Evolutionary conservation across 1,140 invertebrate genomes (phyloP).

Genomic region (Planococcus citri): DNA sequence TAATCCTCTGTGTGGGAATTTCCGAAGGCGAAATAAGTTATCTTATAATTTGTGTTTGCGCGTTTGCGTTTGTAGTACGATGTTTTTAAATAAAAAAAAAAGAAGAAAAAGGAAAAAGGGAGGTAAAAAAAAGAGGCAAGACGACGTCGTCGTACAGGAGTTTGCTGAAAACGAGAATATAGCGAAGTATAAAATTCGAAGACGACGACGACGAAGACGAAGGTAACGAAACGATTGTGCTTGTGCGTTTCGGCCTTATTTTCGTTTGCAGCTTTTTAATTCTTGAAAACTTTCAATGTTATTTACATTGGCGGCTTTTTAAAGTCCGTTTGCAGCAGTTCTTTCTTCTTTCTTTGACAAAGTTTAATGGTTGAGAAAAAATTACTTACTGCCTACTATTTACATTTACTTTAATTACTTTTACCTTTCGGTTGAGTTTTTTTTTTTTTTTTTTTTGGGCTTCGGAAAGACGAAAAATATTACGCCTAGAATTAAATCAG

Average conservation of each 20-base stretch:
- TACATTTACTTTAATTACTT: slow-evolving; percentile 4
- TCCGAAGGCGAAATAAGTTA: not conserved
- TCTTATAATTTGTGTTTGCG: not conserved
- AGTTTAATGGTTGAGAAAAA: not conserved
- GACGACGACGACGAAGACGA: not conserved
- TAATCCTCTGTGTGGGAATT: not conserved
- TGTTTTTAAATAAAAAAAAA: not conserved
- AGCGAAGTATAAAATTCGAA: too few species aligned
- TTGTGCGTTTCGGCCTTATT: too few species aligned
- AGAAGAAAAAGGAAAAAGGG: too few species aligned
- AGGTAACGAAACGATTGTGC: not conserved
- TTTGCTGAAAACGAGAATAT: too few species aligned
- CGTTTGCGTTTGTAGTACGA: not conserved
- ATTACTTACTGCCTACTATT: not conserved
- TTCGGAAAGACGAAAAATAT: too few species aligned
- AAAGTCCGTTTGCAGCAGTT: not conserved
- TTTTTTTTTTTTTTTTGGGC: too few species aligned
- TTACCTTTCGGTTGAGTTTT: not conserved
- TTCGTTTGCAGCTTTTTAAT: not conserved
- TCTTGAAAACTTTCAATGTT: too few species aligned
- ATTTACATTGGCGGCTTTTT: not conserved
- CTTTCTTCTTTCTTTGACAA: not conserved
- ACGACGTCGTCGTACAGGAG: too few species aligned
- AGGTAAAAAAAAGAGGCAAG: too few species aligned
- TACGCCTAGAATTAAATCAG: too few species aligned